Percentiles rank a stretch among this genome's conserved stretches.
phyloP scores from a whole-genome alignment of 2,797 vertebrate genomes.

The Lacerta agilis region DNA sequence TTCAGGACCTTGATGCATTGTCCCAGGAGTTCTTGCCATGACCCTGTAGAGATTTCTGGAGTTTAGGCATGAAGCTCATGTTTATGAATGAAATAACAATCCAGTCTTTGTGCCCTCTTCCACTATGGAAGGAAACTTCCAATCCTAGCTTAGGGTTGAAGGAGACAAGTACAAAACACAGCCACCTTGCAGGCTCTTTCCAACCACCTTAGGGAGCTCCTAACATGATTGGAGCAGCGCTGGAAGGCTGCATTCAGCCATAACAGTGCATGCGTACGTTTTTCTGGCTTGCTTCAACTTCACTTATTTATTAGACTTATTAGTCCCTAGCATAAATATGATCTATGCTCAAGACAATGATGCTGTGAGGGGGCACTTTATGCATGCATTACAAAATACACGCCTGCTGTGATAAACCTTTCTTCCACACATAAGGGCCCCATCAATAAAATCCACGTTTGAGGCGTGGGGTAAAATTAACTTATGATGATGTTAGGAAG shows the following conservation, averaged over 20 bases:
- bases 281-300: not conserved
- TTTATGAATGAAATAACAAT: not conserved
- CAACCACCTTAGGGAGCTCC: too few species aligned
- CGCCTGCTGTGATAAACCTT: not conserved
- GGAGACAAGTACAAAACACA: too few species aligned
- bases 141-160: too few species aligned
- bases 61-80: not conserved
- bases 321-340: too few species aligned
- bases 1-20: not conserved
- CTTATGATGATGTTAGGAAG: not conserved
- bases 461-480: not conserved
- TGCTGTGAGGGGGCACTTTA: not conserved
- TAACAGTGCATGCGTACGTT: not conserved
- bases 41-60: not conserved
- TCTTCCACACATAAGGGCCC: not conserved
- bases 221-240: too few species aligned
- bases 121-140: too few species aligned
- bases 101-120: too few species aligned
- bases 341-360: not conserved
- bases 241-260: too few species aligned
- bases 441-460: too few species aligned
- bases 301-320: too few species aligned
- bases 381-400: not conserved
- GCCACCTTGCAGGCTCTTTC: too few species aligned
- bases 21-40: not conserved